These are phyloP conservation scores for Dryobotodes eremita DNA, from an alignment of 2,888 invertebrate species.

Conservation along the genomic window DNA sequence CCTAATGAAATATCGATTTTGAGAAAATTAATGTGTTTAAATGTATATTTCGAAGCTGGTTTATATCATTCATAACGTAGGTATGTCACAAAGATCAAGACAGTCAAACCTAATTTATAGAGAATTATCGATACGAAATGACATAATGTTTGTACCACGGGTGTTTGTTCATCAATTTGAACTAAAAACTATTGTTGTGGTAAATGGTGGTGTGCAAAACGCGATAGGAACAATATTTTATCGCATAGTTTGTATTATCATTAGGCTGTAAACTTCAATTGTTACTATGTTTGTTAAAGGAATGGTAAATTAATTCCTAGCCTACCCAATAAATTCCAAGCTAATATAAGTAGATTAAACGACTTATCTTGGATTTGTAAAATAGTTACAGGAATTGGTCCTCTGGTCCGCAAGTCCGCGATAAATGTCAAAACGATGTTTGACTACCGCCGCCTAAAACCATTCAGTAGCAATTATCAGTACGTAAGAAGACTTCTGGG, in stretches of 20 bases:
- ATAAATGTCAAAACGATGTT: background rate
- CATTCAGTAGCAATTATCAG: background rate
- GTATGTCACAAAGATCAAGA: too few species aligned
- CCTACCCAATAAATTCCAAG: background rate
- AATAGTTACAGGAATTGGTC: background rate
- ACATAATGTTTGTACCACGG: too few species aligned
- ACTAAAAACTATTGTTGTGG: background rate
- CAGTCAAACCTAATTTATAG: too few species aligned
- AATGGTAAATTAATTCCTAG: background rate
- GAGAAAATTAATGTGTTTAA: too few species aligned
- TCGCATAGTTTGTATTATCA: background rate
- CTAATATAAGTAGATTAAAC: background rate
- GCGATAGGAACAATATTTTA: conserved; percentile 4
- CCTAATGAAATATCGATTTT: background rate
- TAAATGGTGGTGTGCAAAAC: conserved; percentile 32
- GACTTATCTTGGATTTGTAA: background rate
- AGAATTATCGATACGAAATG: background rate
- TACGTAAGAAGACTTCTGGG: background rate
- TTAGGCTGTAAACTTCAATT: background rate
- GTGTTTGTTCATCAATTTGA: background rate
- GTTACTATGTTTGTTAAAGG: background rate
- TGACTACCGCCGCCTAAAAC: background rate
- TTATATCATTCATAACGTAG: too few species aligned
- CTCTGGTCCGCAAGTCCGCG: background rate
- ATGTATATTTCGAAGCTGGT: too few species aligned